phyloP scores from a whole-genome alignment of 2,797 vertebrate genomes.

The Decapterus maruadsi region DNA sequence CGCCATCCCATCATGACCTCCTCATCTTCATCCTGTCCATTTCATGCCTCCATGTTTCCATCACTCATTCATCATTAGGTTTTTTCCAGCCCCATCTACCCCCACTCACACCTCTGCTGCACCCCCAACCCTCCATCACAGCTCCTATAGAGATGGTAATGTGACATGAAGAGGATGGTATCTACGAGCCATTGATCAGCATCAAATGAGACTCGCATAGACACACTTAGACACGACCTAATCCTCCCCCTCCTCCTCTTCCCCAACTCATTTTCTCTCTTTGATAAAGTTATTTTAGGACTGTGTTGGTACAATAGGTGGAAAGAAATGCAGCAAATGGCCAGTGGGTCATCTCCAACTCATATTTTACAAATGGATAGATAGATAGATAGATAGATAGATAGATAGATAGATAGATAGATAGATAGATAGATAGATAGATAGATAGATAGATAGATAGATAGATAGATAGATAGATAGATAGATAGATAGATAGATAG shows the following conservation, averaged over 20 bases:
- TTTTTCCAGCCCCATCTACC: constrained; percentile 6
- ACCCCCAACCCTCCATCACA: constrained; percentile 41
- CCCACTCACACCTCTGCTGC: background rate
- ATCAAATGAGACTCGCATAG: constrained; percentile 62
- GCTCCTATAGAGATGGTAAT: constrained; percentile 80
- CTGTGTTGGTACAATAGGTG: background rate
- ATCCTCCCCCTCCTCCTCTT: background rate
- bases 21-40: constrained; percentile 50
- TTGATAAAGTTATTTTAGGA: constrained; percentile 5
- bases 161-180: constrained; percentile 74
- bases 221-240: constrained; percentile 7
- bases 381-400: no score
- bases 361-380: no score
- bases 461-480: constrained; percentile 27
- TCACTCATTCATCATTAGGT: constrained; percentile 62
- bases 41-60: constrained; percentile 62
- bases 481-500: constrained; percentile 31
- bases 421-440: no score
- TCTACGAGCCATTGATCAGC: constrained; percentile 68
- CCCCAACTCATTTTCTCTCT: background rate
- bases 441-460: no score
- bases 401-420: no score
- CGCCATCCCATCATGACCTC: constrained; percentile 35
- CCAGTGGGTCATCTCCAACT: no score
- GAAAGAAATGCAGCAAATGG: no score